A percentile compares a stretch with the other conserved stretches of the same genome.
phyloP scores from a whole-genome alignment of 2,888 invertebrate genomes.

The Synergus gifuensis region DNA sequence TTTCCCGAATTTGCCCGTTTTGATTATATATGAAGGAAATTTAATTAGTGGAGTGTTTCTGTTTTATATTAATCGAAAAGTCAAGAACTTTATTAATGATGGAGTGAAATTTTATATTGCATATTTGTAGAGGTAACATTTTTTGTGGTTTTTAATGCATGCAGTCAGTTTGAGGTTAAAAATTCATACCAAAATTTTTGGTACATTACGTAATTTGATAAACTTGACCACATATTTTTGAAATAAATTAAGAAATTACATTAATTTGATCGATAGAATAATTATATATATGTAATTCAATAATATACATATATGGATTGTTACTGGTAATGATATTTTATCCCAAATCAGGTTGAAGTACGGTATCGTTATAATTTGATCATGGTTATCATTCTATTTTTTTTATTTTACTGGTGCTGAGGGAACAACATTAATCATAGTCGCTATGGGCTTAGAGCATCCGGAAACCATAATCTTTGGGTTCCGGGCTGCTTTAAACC shows the following conservation, averaged over 20 bases:
- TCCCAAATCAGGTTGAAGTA: conserved; percentile 6
- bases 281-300: not conserved
- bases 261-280: not conserved
- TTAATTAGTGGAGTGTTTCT: not conserved
- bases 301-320: not conserved
- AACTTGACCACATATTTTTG: too few relatives aligned
- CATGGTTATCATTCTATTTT: not conserved
- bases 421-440: conserved; percentile 17
- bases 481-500: conserved; percentile 31
- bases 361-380: conserved; percentile 35
- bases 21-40: too few relatives aligned
- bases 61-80: not conserved
- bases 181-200: not conserved
- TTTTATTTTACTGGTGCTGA: not conserved
- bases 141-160: not conserved
- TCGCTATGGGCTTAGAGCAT: conserved; percentile 15
- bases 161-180: not conserved
- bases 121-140: not conserved
- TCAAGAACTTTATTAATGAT: too few relatives aligned
- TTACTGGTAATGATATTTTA: not conserved
- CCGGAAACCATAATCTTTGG: conserved; percentile 40
- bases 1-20: not conserved
- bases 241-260: not conserved
- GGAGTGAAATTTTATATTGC: not conserved
- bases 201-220: too few relatives aligned